Percentiles rank a stretch among this genome's conserved stretches.
Evolutionary conservation across 2,888 invertebrate species (phyloP).

Genomic region (Elegia similella): DNA sequence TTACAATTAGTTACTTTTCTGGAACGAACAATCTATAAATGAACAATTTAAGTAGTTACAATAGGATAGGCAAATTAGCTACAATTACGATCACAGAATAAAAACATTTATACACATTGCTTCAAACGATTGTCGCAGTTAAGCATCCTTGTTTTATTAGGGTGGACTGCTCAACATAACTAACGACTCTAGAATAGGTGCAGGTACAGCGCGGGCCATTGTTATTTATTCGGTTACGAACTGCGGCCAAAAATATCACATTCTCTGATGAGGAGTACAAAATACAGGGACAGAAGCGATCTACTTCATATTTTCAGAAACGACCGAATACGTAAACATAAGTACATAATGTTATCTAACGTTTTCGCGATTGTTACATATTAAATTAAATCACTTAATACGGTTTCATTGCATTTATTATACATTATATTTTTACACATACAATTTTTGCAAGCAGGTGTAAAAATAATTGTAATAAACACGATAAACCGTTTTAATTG

Average conservation of each 20-base stretch:
- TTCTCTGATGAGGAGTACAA: slow-evolving; percentile 9
- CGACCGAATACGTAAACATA: not conserved
- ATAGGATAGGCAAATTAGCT: slow-evolving; percentile 10
- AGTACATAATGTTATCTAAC: no score
- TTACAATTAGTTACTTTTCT: not conserved
- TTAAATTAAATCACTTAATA: no score
- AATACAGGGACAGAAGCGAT: slow-evolving; percentile 6
- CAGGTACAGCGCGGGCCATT: slow-evolving; percentile 4
- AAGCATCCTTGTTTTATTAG: not conserved
- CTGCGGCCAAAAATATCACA: slow-evolving; percentile 13
- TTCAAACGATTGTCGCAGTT: not conserved
- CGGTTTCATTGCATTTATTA: no score
- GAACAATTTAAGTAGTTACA: not conserved
- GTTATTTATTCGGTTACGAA: not conserved
- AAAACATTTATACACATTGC: slow-evolving; percentile 11
- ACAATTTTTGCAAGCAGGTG: no score
- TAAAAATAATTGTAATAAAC: no score
- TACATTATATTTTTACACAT: no score
- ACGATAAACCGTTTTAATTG: no score
- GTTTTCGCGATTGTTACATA: no score
- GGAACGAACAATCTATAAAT: not conserved
- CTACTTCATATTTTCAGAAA: not conserved
- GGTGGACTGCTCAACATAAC: not conserved
- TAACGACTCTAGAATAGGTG: not conserved
- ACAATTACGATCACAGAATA: slow-evolving; percentile 15